Conservation (phyloP, 2,113 vertebrate species). For the Hemicordylus capensis region DNA sequence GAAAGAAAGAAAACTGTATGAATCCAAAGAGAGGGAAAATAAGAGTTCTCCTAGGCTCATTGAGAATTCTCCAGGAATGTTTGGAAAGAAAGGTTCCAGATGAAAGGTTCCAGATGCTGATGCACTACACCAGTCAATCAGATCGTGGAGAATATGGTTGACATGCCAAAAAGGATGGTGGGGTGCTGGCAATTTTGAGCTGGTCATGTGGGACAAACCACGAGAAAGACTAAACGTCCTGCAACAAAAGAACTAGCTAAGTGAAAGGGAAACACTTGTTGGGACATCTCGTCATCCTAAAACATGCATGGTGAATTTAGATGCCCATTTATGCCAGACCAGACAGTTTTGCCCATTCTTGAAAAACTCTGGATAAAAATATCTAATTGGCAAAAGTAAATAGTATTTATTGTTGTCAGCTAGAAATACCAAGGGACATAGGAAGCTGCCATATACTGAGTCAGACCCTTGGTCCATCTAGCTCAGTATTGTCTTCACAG, state of each 20-base stretch:
- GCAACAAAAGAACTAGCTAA: fast-evolving
- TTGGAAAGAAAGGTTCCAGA: constrained; percentile 40
- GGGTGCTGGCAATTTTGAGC: constrained; percentile 8
- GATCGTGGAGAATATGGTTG: constrained; percentile 4
- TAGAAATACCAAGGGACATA: constrained; percentile 33
- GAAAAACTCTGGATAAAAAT: background rate
- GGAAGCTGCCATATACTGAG: too few relatives aligned
- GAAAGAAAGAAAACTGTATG: background rate
- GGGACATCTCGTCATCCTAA: background rate
- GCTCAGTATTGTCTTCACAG: too few relatives aligned
- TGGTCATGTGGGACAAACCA: background rate
- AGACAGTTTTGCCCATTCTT: background rate
- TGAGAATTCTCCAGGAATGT: constrained; percentile 31
- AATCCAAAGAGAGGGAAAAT: constrained; percentile 40
- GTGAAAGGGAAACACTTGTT: constrained; percentile 24
- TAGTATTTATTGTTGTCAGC: constrained; percentile 25
- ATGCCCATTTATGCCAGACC: fast-evolving
- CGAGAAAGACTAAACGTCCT: background rate
- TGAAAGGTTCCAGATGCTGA: too few relatives aligned
- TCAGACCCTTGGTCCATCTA: too few relatives aligned
- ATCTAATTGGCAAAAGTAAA: constrained; percentile 23
- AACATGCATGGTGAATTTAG: fast-evolving
- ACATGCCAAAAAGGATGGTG: constrained; percentile 24
- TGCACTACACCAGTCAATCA: constrained; percentile 39
- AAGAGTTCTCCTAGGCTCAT: constrained; percentile 17